A percentile compares a stretch with the other conserved stretches of the same genome.
Conservation (phyloP, 2,888 invertebrate genomes). For the Smittia sp. region DNA sequence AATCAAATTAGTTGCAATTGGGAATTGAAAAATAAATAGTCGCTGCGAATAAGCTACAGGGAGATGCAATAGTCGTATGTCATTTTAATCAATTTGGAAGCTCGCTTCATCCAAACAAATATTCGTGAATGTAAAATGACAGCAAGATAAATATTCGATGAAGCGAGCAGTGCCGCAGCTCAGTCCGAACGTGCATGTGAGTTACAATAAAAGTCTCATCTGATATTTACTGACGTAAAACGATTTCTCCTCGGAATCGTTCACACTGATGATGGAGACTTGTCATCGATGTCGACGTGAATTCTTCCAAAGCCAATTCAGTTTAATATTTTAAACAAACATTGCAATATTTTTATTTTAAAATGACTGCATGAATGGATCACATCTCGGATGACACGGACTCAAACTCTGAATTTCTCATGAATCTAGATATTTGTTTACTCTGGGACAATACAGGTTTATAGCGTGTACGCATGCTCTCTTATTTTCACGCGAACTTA, state of each 20-base stretch:
- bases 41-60: not conserved
- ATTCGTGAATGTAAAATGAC: conserved; percentile 9
- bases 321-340: not conserved
- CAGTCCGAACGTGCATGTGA: no score
- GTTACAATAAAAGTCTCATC: no score
- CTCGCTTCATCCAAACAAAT: not conserved
- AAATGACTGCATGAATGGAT: no score
- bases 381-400: no score
- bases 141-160: conserved; percentile 8
- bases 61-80: not conserved
- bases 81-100: conserved; percentile 4
- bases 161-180: no score
- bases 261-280: no score
- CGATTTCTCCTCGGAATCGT: no score
- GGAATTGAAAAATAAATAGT: conserved; percentile 17
- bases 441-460: no score
- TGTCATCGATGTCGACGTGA: not conserved
- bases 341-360: not conserved
- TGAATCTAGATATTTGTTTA: no score
- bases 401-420: not conserved
- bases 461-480: no score
- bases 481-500: no score
- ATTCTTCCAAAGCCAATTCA: not conserved
- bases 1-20: conserved; percentile 18
- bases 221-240: no score